Evolutionary conservation across 2,888 invertebrate genomes (phyloP).

Genomic region (Leptopterna dolabrata): DNA sequence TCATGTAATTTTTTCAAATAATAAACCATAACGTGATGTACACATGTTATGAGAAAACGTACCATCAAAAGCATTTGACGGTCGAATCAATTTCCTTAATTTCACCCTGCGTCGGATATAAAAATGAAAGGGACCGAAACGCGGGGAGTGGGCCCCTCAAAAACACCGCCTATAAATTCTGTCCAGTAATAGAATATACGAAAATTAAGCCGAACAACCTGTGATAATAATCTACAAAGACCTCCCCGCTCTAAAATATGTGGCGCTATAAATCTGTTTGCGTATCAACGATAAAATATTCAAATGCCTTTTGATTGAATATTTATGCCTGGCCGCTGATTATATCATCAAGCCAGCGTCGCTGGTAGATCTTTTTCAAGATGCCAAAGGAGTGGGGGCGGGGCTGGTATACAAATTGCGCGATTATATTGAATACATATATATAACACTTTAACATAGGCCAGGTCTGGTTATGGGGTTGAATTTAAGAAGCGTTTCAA

Average conservation of each 20-base stretch:
- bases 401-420: constrained; percentile 9
- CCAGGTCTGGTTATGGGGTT: neutral
- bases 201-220: constrained; percentile 33
- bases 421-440: neutral
- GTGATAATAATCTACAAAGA: constrained; percentile 28
- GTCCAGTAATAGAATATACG: constrained; percentile 29
- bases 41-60: too few relatives aligned
- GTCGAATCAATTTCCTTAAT: neutral
- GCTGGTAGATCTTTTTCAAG: neutral
- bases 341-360: constrained; percentile 28
- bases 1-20: too few relatives aligned
- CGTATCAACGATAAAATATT: constrained; percentile 37
- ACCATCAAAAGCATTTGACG: too few relatives aligned
- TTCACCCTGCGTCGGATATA: neutral
- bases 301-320: constrained; percentile 26
- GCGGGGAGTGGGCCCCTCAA: neutral
- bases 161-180: neutral
- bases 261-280: constrained; percentile 37
- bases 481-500: constrained; percentile 22
- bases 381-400: neutral
- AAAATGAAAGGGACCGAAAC: neutral
- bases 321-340: constrained; percentile 36
- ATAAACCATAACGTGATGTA: too few relatives aligned
- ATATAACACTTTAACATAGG: too few relatives aligned
- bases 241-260: neutral